phyloP scores from a whole-genome alignment of 2,113 vertebrate species.

The Cebidichthys violaceus region DNA sequence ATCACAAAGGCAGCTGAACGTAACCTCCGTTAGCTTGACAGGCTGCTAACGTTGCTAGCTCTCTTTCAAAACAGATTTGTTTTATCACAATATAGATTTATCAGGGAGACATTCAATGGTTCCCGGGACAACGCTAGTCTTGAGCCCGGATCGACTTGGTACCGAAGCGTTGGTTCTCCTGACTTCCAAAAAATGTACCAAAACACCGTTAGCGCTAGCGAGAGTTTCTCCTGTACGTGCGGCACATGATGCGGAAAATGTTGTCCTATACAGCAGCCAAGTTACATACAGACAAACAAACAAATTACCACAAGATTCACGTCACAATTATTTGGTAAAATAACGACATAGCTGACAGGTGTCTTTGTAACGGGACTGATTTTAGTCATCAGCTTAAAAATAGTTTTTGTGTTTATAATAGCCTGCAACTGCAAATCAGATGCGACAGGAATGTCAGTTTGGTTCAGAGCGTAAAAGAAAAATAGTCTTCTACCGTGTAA shows the following conservation, averaged over 20 bases:
- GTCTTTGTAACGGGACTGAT: slow-evolving; percentile 6
- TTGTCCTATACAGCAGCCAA: not conserved
- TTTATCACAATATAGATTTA: not conserved
- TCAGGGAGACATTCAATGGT: not conserved
- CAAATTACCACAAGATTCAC: not conserved
- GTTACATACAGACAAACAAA: not conserved
- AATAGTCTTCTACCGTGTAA: slow-evolving; percentile 3
- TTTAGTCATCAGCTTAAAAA: not conserved
- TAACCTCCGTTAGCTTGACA: not conserved
- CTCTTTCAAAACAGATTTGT: no score
- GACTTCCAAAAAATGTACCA: no score
- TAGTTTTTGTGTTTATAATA: not conserved
- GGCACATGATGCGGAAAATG: not conserved
- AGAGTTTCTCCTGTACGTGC: not conserved
- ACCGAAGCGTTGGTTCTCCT: not conserved
- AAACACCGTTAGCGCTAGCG: not conserved
- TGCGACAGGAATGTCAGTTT: slow-evolving; percentile 25
- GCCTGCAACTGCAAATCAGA: slow-evolving; percentile 21
- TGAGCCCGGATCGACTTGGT: not conserved
- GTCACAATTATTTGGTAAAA: not conserved
- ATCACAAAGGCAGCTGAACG: no score
- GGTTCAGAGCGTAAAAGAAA: slow-evolving; percentile 6
- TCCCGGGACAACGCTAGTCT: no score
- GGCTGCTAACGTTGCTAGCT: not conserved
- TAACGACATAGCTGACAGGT: not conserved